These are phyloP conservation scores for Acanthis flammea DNA, from an alignment of 2,797 vertebrate genomes.

Conservation along the genomic window DNA sequence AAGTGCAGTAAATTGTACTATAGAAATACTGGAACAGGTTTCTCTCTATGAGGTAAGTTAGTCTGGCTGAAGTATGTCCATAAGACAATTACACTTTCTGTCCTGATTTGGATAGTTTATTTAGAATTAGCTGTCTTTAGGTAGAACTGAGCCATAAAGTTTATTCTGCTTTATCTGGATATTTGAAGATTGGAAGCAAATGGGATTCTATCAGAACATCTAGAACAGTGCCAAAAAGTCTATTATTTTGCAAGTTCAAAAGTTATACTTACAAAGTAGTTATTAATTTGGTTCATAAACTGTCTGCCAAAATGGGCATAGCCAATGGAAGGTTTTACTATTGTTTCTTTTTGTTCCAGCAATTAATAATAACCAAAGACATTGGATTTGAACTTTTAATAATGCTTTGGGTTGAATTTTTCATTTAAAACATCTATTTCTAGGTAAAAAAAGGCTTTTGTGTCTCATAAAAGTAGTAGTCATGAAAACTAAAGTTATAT, in stretches of 20 bases:
- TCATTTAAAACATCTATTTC: not conserved
- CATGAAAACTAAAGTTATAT: not conserved
- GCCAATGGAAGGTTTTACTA: not conserved
- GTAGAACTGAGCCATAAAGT: not conserved
- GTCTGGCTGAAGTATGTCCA: not conserved
- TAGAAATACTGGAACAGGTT: not conserved
- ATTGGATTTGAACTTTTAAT: constrained; percentile 20
- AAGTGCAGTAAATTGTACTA: not conserved
- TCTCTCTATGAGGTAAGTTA: not conserved
- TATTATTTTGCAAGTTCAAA: not conserved
- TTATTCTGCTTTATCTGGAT: not conserved
- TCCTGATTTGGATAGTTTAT: not conserved
- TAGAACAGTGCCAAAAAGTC: not conserved
- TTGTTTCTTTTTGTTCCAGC: constrained; percentile 6
- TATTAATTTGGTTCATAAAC: not conserved
- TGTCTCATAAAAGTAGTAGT: constrained; percentile 27
- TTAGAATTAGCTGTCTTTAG: not conserved
- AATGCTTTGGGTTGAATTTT: constrained; percentile 5
- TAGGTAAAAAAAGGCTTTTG: not conserved
- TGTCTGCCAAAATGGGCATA: not conserved
- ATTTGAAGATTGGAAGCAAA: not conserved
- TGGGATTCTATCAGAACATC: not conserved
- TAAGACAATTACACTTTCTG: not conserved
- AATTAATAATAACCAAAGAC: not conserved
- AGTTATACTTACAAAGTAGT: not conserved